Evolutionary conservation across 2,113 vertebrate species (phyloP), one percentile per base, ranked within the genome.

Genomic region (Amphiprion percula): DNA sequence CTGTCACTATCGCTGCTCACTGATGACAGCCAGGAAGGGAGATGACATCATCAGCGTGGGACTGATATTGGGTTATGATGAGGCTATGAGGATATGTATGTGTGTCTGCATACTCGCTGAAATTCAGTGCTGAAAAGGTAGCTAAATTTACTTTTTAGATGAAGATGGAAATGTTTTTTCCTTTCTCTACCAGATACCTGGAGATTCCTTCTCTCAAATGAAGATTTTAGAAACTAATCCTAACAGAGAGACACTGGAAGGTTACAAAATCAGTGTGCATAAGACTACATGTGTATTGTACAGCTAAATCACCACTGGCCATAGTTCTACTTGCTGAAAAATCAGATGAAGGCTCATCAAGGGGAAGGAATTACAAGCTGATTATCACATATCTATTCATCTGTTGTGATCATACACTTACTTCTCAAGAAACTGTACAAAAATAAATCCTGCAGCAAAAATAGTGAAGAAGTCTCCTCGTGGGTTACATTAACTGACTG

Each of bases 1-100:
- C 88, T 90, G 91, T 89, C 91, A 91, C 81, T 94, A 89, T 80
- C 2, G 0, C 24, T 21, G 56, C 82, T 88, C 76, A 50, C 5
- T 10, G 68, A 60, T 84, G 87, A 90, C 89, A 91, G 87, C 67
- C 0, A 19, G 64, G 75, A 87, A 71, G 68, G 70, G 89, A 79
- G 71, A 84, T 53, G 61, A 83, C 82, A 87, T 90, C 72, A 62
- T 79, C 37, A 63, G 59, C 1, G 46, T 66, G 78, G 71, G 70
- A 79, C 80, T 23, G 61, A 74, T 79, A 82, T 54, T 21, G 55
- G 67, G 30, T 54, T 79, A 30, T 77, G 67, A 65, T 70, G 62
- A 71, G 24, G 15, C 30, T 30, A 16, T 10, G 15, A 53, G 10
- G 30, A 21, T 24, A 10, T 49, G 5, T 58, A n/a, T 37, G 19